A percentile compares a stretch with the other conserved stretches of the same genome.
Conservation (phyloP, 2,888 invertebrate species). For the Hartigia nigra region DNA sequence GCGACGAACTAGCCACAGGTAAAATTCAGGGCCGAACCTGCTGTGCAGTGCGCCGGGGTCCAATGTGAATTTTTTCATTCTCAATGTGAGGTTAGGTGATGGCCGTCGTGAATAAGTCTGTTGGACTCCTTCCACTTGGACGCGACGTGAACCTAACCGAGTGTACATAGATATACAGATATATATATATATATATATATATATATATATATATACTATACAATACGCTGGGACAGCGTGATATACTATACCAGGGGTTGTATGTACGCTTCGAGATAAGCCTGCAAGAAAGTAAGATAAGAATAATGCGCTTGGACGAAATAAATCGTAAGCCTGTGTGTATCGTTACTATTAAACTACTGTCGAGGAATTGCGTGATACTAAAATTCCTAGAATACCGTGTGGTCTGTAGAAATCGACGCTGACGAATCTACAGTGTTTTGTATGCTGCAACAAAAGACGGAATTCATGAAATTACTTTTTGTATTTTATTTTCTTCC, state of each 20-base stretch:
- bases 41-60: neutral
- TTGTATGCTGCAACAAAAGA: neutral
- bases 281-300: neutral
- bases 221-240: neutral
- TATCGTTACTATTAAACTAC: neutral
- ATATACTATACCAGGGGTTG: neutral
- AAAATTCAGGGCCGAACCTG: conserved; percentile 18
- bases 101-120: neutral
- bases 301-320: neutral
- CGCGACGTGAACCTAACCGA: neutral
- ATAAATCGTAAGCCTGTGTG: neutral
- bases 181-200: neutral
- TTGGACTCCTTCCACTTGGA: neutral
- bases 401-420: neutral
- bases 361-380: neutral
- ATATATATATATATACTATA: neutral
- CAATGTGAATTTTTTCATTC: neutral
- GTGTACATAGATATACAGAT: neutral
- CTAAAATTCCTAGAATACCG: neutral
- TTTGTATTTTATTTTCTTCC: neutral
- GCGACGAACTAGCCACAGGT: conserved; percentile 16
- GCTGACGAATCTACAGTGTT: neutral
- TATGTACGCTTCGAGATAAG: neutral
- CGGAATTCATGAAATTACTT: neutral
- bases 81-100: neutral